Evolutionary conservation across 2,113 vertebrate species (phyloP), one percentile per base, ranked within the genome.

Genomic region (Abramis brama): DNA sequence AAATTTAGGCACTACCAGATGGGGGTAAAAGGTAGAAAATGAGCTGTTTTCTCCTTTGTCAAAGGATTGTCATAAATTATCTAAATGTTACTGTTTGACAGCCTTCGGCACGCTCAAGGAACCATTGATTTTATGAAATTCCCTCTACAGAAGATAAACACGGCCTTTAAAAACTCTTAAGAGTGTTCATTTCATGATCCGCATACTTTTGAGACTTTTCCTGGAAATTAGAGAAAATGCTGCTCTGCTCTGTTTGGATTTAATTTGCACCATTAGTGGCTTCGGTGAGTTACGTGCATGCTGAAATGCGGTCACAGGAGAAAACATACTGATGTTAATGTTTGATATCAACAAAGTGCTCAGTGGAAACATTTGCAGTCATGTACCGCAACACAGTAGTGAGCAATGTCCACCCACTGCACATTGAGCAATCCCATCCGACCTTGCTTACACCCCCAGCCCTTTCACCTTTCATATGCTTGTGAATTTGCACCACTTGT

Each of bases 11-110:
- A 66, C 50, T 33, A 50, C 59, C 70, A 89, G 59, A 86, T 60
- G 70, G 68, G 43, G 50, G 80, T 64, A 52, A 57, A 59, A 52
- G 9, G 21, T 76, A 74, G 39, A 84, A 86, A 83, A 74, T 83
- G 2, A 86, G 62, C 23, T 52, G 19, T 84, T 21, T 43, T 39
- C 50, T 68, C 50, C 21, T 11, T 36, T 74, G 62, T 59, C 13
- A 74, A 66, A 45, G 21, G n/a, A 80, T 60, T 9, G 17, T 33
- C 55, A 82, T n/a, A 85, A 79, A 87, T 77, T 70, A 62, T 78
- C 21, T 75, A 83, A 70, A 86, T 50, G 64, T n/a, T 85, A 43
- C 73, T 36, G 52, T 87, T 83, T 79, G 50, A 86, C 59, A 10
- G 9, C 39, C 66, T 82, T 79, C 43, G 59, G 23, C 39, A 73